Percentiles rank a stretch among this genome's conserved stretches.
These are phyloP conservation scores for Oxystoma pomonae DNA, from an alignment of 2,888 invertebrate genomes.

Conservation along the genomic window DNA sequence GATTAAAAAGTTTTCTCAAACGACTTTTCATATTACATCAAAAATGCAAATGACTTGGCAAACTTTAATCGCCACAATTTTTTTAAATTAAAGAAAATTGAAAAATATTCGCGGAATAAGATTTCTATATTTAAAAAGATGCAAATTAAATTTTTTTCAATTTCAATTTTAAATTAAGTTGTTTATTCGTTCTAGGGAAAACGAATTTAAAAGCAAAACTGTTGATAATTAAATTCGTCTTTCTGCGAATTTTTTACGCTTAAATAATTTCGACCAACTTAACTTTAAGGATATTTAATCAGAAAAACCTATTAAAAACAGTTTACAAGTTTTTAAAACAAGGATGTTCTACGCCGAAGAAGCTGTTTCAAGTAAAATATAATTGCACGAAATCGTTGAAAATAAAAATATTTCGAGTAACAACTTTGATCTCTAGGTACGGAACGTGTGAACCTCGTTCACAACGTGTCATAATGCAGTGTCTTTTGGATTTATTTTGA, in stretches of 20 bases:
- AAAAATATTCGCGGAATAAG: neutral
- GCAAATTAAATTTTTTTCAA: neutral
- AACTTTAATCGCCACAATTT: neutral
- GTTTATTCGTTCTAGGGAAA: neutral
- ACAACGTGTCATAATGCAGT: too few relatives aligned
- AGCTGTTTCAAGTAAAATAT: too few relatives aligned
- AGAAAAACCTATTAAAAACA: neutral
- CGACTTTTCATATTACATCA: neutral
- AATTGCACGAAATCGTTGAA: too few relatives aligned
- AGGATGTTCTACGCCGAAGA: too few relatives aligned
- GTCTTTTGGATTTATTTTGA: too few relatives aligned
- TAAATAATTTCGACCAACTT: neutral
- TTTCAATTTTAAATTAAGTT: neutral
- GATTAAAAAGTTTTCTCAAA: neutral
- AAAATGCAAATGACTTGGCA: neutral
- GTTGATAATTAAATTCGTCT: neutral
- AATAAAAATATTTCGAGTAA: too few relatives aligned
- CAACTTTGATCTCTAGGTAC: too few relatives aligned
- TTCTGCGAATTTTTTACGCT: neutral
- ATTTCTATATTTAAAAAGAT: neutral
- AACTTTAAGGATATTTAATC: constrained; percentile 1
- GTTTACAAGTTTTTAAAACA: too few relatives aligned
- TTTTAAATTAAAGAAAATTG: neutral
- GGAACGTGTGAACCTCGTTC: too few relatives aligned
- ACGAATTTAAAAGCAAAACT: constrained; percentile 1